These are phyloP conservation scores for Remorina albescens DNA, from an alignment of 2,797 vertebrate genomes.

Conservation along the genomic window DNA sequence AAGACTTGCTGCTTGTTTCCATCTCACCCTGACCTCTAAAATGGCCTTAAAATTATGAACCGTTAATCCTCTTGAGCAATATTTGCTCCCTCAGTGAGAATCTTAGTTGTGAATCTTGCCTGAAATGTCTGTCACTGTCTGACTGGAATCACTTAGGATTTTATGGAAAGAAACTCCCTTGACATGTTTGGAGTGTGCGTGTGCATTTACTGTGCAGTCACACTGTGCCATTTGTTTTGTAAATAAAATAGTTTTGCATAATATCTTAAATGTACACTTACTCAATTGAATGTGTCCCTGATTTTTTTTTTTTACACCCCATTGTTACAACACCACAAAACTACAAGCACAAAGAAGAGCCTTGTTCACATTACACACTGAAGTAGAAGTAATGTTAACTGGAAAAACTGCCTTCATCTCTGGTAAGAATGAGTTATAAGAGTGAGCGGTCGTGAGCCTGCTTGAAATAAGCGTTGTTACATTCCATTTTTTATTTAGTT, in stretches of 20 bases:
- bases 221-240: slow-evolving; percentile 98
- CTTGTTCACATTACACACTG: background rate
- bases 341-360: background rate
- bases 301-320: slow-evolving; percentile 1
- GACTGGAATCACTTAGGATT: slow-evolving; percentile 86
- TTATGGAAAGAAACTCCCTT: slow-evolving; percentile 83
- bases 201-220: slow-evolving; percentile 92
- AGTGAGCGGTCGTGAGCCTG: background rate
- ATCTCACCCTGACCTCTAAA: slow-evolving; percentile 83
- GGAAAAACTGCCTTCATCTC: background rate
- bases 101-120: slow-evolving; percentile 85
- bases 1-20: slow-evolving; percentile 84
- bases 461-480: too few species aligned
- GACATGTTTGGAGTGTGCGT: slow-evolving; percentile 91
- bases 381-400: background rate
- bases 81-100: slow-evolving; percentile 91
- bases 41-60: slow-evolving; percentile 93
- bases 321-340: background rate
- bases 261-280: slow-evolving; percentile 62
- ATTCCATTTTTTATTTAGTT: too few species aligned
- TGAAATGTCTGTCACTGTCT: slow-evolving; percentile 85
- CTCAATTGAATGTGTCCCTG: slow-evolving; percentile 30
- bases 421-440: background rate
- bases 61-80: slow-evolving; percentile 92
- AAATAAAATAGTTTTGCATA: slow-evolving; percentile 99